Conservation (phyloP, 2,113 vertebrate genomes). For the Panthera uncia region DNA sequence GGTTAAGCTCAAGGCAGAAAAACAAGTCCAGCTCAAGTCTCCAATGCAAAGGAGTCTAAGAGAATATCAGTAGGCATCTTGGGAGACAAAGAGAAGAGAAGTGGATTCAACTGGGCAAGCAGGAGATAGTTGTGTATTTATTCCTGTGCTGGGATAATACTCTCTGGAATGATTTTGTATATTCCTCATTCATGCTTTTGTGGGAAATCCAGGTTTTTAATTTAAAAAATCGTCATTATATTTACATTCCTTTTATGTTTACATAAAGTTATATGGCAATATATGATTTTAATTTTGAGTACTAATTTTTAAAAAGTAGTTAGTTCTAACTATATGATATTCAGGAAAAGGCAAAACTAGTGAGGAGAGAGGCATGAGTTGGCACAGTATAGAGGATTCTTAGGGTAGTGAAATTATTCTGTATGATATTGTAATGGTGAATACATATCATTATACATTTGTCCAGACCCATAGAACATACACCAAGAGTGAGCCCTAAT, state of each 20-base stretch:
- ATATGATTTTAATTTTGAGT: constrained; percentile 27
- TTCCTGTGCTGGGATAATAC: neutral
- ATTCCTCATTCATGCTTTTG: neutral
- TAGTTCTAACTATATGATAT: neutral
- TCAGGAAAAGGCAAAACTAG: neutral
- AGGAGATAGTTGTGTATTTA: neutral
- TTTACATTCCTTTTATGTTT: constrained; percentile 17
- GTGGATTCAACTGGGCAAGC: neutral
- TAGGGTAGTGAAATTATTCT: neutral
- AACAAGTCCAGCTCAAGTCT: neutral
- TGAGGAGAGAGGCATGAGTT: neutral
- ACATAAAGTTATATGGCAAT: neutral
- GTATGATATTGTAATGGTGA: too few species aligned
- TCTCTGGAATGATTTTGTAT: neutral
- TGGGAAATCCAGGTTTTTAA: neutral
- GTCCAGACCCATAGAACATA: neutral
- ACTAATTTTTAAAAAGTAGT: neutral
- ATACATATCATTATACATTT: neutral
- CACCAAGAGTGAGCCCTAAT: neutral
- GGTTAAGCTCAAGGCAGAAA: neutral
- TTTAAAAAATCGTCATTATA: neutral
- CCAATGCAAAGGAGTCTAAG: neutral
- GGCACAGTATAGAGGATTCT: neutral
- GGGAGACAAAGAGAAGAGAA: neutral
- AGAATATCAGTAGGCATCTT: neutral